Evolutionary conservation across 2,888 invertebrate species (phyloP), one percentile per base, ranked within the genome.

Genomic region (Copidosoma aretas): DNA sequence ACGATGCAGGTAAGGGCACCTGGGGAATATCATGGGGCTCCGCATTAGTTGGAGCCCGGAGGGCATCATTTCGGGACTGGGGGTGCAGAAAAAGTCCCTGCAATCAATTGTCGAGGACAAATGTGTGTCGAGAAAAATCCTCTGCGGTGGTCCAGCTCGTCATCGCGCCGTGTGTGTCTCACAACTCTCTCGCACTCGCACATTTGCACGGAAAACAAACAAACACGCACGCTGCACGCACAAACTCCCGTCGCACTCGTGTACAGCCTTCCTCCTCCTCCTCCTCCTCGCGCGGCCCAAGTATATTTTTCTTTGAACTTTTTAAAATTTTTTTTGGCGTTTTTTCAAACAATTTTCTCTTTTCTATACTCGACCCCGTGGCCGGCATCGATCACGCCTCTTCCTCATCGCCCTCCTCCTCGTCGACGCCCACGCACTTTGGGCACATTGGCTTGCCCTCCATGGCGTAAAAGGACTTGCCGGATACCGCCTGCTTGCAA

Each of bases 391-490:
- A n/a, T 71, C 68, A 68, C 71, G 68, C 69, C 54, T 69, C 69
- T 58, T 72, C 80, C 71, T 83, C 85, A 59, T 83, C 84, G 75
- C 87, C 87, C 75, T 87, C 93, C 80, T 94, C 94, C 82, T 95
- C 95, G 80, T 95, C 95, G 76, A 93, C 93, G 79, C 95, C 95
- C 84, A 93, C 93, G 86, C 95, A 95, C 86, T 90, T 90, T 68
- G 94, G 95, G 88, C 97, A 98, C 82, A 97, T 96, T 52, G 97
- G 97, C 85, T 95, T 93, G 80, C 95, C 95, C 86, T 97, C 97
- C 90, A 96, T 94, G 78, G 96, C 96, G 87, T 96, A 97, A 89
- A 97, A 97, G 73, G 95, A 95, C 85, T 95, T 95, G 82, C 96
- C 95, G 85, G 93, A 93, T 76, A 97, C 95, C 74, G 95, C 86